These are phyloP conservation scores for Bombycilla garrulus DNA, from an alignment of 2,113 vertebrate genomes.

Conservation along the genomic window DNA sequence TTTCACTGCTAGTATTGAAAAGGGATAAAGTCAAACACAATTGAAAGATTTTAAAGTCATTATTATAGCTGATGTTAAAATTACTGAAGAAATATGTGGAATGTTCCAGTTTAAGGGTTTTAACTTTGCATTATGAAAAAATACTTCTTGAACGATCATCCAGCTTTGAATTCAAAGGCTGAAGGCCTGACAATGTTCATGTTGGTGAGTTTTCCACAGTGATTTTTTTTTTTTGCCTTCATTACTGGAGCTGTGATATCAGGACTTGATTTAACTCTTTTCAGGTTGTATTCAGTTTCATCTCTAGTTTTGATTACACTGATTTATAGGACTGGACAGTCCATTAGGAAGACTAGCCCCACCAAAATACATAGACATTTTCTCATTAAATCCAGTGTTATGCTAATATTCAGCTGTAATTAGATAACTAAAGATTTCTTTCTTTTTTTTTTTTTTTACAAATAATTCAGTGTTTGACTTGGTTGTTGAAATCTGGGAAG, in stretches of 20 bases:
- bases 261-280: not conserved
- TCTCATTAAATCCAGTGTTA: not conserved
- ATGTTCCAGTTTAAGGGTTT: not conserved
- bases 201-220: not conserved
- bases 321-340: not conserved
- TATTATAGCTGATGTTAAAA: not conserved
- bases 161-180: not conserved
- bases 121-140: not conserved
- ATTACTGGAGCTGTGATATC: not conserved
- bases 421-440: not conserved
- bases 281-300: not conserved
- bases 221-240: not conserved
- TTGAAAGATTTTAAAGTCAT: not conserved
- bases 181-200: not conserved
- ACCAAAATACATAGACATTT: not conserved
- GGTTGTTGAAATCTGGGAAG: slow-evolving; percentile 2
- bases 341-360: not conserved
- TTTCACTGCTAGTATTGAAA: not conserved
- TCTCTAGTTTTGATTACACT: not conserved
- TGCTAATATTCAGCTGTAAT: not conserved
- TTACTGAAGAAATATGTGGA: not conserved
- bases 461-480: not conserved
- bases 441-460: not conserved
- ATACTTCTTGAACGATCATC: not conserved
- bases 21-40: not conserved